Evolutionary conservation across 2,113 vertebrate genomes (phyloP), one percentile per base, ranked within the genome.

Genomic region (Rhinopithecus roxellana): DNA sequence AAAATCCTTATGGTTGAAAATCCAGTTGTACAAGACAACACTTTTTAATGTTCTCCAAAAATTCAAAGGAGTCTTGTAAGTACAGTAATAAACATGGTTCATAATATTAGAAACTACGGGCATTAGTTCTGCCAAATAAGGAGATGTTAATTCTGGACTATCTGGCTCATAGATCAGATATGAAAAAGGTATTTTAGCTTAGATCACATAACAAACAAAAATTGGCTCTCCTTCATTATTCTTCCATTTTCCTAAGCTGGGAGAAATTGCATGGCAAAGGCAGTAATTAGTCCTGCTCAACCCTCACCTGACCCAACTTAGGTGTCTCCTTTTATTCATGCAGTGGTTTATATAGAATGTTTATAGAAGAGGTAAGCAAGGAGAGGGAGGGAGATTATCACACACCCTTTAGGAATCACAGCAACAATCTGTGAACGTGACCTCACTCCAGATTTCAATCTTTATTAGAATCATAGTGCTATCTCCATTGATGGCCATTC

Each of bases 1-100:
- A 90, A 93, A 97, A 86, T 92, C 3, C 40, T 97, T 95, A 57
- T 43, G 74, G 59, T 18, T 94, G 23, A 90, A 93, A 93, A 89
- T 90, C 6, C n/a, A 85, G 59, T 94, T 92, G 20, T 95, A 11
- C 40, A 75, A 80, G 55, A 50, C 8, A 81, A n/a, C 22, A 85
- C 55, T 52, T 27, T 55, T 57, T 48, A 69, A 72, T 83, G 17
- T 84, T 96, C 27, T 87, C 43, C 27, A 90, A 80, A n/a, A 89
- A 89, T 70, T 92, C 69, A 92, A 72, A 90, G 45, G 45, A 78
- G 50, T 13, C 27, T 4, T 16, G 22, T 30, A 35, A 88, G 20
- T 48, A 77, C 10, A 81, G 23, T 35, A 50, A 61, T 64, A 80
- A 97, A 81, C 25, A 94, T 16, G 25, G 23, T 30, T 94, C 61